phyloP scores from a whole-genome alignment of 1,140 invertebrate species.

The Colletes gigas region DNA sequence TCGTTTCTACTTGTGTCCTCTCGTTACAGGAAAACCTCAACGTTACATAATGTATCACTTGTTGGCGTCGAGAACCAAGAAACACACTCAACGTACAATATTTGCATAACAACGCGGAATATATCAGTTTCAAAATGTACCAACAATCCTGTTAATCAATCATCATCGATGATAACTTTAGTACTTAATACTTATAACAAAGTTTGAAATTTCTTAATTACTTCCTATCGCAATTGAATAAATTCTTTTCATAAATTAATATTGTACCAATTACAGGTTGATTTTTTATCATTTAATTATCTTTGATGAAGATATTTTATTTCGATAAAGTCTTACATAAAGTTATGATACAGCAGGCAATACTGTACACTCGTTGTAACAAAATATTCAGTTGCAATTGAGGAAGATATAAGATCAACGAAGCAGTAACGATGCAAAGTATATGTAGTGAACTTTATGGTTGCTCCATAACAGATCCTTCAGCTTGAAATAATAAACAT shows the following conservation, averaged over 20 bases:
- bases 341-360: background rate
- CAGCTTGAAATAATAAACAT: constrained; percentile 40
- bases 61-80: too few species aligned
- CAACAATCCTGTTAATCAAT: too few species aligned
- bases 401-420: constrained; percentile 5
- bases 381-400: background rate
- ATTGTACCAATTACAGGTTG: background rate
- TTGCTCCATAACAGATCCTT: constrained; percentile 7
- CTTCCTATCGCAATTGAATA: background rate
- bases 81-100: too few species aligned
- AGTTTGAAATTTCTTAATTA: too few species aligned
- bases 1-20: too few species aligned
- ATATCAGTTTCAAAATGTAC: too few species aligned
- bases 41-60: too few species aligned
- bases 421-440: constrained; percentile 10
- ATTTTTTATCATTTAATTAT: background rate
- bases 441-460: constrained; percentile 27
- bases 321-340: background rate
- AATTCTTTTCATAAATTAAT: background rate
- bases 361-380: background rate
- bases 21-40: too few species aligned
- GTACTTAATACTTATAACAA: too few species aligned
- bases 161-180: too few species aligned
- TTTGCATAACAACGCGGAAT: too few species aligned
- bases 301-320: background rate